Percentiles rank a stretch among this genome's conserved stretches.
phyloP scores from a whole-genome alignment of 1,140 invertebrate species.

The Melanaphis sacchari region DNA sequence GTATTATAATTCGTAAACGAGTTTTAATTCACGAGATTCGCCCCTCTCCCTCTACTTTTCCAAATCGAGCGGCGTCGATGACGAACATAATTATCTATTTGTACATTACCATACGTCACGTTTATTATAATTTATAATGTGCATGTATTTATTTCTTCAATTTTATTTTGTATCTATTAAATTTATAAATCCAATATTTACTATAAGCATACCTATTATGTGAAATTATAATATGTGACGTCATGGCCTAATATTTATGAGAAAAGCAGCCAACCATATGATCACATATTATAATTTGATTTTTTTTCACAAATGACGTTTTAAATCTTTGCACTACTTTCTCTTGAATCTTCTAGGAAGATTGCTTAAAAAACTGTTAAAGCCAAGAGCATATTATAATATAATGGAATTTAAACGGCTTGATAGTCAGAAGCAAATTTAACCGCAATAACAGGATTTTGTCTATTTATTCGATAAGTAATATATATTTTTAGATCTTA shows the following conservation, averaged over 20 bases:
- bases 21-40: background rate
- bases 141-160: background rate
- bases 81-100: background rate
- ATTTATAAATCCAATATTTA: background rate
- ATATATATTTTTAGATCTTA: background rate
- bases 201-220: background rate
- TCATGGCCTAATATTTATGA: background rate
- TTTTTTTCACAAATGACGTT: background rate
- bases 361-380: background rate
- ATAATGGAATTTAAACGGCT: background rate
- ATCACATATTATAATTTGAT: background rate
- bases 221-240: background rate
- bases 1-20: background rate
- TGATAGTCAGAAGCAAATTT: background rate
- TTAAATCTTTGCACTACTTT: background rate
- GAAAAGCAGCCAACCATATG: background rate
- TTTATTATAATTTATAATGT: too few species aligned
- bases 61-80: too few species aligned
- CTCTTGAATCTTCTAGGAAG: background rate
- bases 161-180: background rate
- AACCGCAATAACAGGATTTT: background rate
- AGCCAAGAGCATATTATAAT: background rate
- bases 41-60: too few species aligned
- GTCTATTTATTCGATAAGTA: background rate
- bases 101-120: background rate